Evolutionary conservation across 2,113 vertebrate species (phyloP).

Genomic region (Stigmatopora argus): DNA sequence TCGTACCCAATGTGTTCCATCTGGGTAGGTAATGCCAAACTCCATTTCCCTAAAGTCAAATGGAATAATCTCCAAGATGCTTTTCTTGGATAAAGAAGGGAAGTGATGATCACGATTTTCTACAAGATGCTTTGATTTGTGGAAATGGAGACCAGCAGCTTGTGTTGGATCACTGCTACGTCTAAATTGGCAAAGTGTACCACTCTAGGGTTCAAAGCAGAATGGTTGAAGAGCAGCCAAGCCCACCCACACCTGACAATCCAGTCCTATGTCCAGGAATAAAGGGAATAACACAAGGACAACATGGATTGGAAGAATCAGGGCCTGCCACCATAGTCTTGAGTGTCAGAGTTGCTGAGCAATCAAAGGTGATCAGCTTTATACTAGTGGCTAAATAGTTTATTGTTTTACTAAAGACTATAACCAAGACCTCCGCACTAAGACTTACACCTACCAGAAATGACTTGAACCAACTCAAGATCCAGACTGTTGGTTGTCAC

Average conservation of each 20-base stretch:
- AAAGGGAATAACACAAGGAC: conserved; percentile 22
- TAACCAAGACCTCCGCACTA: too few species aligned
- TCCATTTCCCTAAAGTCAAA: conserved; percentile 52
- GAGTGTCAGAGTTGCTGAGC: conserved; percentile 20
- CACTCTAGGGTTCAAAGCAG: conserved; percentile 51
- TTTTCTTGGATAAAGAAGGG: conserved; percentile 62
- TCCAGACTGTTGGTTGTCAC: too few species aligned
- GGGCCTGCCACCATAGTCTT: not conserved
- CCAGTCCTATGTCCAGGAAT: conserved; percentile 34
- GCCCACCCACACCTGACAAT: conserved; percentile 68
- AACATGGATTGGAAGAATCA: conserved; percentile 3
- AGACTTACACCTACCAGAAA: too few species aligned
- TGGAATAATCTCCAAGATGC: conserved; percentile 60
- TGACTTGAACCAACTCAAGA: too few species aligned
- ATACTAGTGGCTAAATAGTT: conserved; percentile 24
- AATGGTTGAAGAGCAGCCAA: conserved; percentile 56
- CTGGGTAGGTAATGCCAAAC: conserved; percentile 63
- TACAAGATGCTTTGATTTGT: conserved; percentile 65
- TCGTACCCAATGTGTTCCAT: conserved; percentile 57
- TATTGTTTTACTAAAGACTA: too few species aligned
- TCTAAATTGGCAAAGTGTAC: conserved; percentile 49
- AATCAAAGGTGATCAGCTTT: not conserved
- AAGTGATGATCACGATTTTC: conserved; percentile 64
- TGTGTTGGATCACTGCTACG: conserved; percentile 55
- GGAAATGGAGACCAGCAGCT: conserved; percentile 62